phyloP scores from a whole-genome alignment of 2,797 vertebrate species.

The Amniataba percoides region DNA sequence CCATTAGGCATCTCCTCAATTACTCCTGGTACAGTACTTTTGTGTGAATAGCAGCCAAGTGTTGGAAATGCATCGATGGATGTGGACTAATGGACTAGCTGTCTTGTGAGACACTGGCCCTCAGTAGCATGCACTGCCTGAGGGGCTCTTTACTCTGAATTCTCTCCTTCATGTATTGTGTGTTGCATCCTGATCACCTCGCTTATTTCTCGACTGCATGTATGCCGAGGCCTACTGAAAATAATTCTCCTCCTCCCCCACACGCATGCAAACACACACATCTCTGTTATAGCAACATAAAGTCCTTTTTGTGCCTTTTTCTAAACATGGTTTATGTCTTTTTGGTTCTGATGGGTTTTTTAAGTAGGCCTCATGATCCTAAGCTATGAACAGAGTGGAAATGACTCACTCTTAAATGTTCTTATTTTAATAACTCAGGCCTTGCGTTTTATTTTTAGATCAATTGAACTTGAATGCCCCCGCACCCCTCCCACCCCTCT shows the following conservation, averaged over 20 bases:
- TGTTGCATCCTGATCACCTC: constrained; percentile 44
- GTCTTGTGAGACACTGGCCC: constrained; percentile 61
- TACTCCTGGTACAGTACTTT: constrained; percentile 57
- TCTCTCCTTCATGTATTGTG: constrained; percentile 36
- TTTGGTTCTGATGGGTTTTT: constrained; percentile 26
- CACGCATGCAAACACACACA: neutral
- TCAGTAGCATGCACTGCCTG: constrained; percentile 59
- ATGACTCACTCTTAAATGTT: constrained; percentile 64
- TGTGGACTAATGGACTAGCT: constrained; percentile 70
- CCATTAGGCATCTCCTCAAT: constrained; percentile 67
- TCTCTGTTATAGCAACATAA: constrained; percentile 27
- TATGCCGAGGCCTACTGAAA: constrained; percentile 28
- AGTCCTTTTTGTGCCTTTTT: constrained; percentile 38
- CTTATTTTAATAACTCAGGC: constrained; percentile 57
- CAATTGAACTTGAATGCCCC: constrained; percentile 80
- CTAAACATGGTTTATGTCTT: constrained; percentile 38
- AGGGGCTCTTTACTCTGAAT: constrained; percentile 55
- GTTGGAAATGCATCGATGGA: constrained; percentile 61
- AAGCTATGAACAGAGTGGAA: constrained; percentile 48
- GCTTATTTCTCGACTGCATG: constrained; percentile 46
- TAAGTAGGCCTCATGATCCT: constrained; percentile 36
- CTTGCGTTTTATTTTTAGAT: constrained; percentile 81
- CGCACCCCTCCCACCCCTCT: constrained; percentile 9
- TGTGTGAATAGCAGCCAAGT: constrained; percentile 49
- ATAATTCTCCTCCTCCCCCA: constrained; percentile 18